Percentiles rank a stretch among this genome's conserved stretches.
These are phyloP conservation scores for Eriocheir sinensis DNA, from an alignment of 1,140 invertebrate genomes.

Conservation along the genomic window DNA sequence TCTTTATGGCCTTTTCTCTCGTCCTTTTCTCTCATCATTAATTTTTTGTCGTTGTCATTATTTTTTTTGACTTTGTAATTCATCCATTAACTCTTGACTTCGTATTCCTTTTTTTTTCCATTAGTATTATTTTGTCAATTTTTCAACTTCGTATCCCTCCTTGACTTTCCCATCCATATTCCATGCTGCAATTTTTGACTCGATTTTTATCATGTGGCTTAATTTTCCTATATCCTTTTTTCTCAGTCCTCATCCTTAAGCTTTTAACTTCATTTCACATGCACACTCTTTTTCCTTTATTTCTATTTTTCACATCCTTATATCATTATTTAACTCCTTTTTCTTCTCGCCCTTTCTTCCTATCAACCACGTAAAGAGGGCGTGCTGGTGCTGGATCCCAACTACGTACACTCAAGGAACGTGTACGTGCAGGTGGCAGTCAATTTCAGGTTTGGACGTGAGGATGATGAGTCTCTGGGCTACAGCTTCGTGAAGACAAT, in stretches of 20 bases:
- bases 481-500: conserved; percentile 98
- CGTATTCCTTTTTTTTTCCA: background rate
- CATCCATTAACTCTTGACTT: background rate
- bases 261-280: background rate
- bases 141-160: background rate
- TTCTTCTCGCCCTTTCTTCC: background rate
- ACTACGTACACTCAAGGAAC: conserved; percentile 92
- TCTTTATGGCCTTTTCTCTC: no score
- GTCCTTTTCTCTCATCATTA: no score
- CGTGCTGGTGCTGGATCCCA: conserved; percentile 94
- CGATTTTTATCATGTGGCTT: background rate
- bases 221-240: background rate
- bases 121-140: background rate
- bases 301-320: background rate
- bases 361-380: conserved; percentile 91
- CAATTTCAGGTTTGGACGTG: conserved; percentile 97
- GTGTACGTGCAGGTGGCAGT: conserved; percentile 96
- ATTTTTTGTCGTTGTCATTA: no score
- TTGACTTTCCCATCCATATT: no score
- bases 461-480: conserved; percentile 98
- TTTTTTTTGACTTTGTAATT: no score
- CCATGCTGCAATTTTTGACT: background rate
- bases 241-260: background rate
- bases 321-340: background rate
- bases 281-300: background rate